phyloP scores from a whole-genome alignment of 2,113 vertebrate species.

The Megaceryle torquata region DNA sequence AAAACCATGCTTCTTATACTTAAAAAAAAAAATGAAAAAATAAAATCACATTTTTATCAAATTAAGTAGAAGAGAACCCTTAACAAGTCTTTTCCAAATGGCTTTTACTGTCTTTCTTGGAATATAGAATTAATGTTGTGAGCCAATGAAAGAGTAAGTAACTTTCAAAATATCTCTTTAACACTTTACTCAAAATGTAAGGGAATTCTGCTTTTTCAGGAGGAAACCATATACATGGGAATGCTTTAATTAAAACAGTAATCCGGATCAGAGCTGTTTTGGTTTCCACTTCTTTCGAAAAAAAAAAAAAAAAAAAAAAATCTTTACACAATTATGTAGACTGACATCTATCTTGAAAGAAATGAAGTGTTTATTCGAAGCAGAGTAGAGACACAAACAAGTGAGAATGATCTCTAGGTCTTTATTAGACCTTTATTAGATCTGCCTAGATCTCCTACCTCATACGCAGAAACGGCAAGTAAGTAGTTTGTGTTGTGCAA shows the following conservation, averaged over 20 bases:
- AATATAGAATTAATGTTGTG: background rate
- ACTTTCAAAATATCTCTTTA: background rate
- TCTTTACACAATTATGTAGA: background rate
- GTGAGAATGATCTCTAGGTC: background rate
- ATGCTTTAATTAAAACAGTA: background rate
- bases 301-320: too few relatives aligned
- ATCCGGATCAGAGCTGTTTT: background rate
- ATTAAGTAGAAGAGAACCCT: background rate
- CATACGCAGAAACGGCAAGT: background rate
- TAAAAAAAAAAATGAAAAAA: background rate
- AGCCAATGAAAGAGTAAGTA: background rate
- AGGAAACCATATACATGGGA: background rate
- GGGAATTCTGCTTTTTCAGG: background rate
- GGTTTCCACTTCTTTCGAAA: background rate
- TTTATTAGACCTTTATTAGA: background rate
- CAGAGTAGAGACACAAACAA: background rate
- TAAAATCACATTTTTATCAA: background rate
- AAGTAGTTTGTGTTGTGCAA: background rate
- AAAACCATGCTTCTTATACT: background rate
- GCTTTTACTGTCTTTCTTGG: background rate
- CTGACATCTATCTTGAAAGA: background rate
- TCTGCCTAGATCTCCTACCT: background rate
- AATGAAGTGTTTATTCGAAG: background rate
- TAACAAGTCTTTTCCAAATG: background rate
- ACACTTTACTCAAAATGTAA: background rate